These are phyloP conservation scores for Pachypsylla venusta DNA, from an alignment of 1,140 invertebrate genomes.

Conservation along the genomic window DNA sequence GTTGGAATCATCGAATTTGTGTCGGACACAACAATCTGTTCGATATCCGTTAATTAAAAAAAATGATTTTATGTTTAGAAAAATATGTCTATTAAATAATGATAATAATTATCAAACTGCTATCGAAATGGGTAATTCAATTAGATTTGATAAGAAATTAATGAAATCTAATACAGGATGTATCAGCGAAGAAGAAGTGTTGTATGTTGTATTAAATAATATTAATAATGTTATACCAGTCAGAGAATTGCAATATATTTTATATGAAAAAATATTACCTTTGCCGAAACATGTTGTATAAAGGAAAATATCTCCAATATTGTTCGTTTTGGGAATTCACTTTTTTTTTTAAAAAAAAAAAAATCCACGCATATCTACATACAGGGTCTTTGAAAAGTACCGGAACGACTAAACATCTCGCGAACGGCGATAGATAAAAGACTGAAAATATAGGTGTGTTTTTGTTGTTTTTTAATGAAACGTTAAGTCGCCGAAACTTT, in stretches of 20 bases:
- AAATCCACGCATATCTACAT: no score
- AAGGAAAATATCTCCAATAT: no score
- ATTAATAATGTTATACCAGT: neutral
- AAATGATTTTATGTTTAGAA: neutral
- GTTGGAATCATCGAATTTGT: neutral
- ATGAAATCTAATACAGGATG: no score
- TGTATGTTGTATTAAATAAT: slow-evolving; percentile 2
- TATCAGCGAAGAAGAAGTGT: neutral
- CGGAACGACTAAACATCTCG: no score
- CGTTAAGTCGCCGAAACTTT: no score
- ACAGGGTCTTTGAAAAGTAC: no score
- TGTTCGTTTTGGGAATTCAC: no score
- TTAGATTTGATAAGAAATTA: slow-evolving; percentile 1
- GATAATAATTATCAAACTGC: neutral
- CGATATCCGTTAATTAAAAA: neutral
- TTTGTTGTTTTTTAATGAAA: no score
- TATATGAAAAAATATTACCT: slow-evolving; percentile 4
- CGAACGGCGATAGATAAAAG: no score
- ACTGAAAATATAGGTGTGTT: no score
- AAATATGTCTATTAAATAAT: neutral
- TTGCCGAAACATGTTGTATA: neutral
- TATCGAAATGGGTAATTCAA: neutral
- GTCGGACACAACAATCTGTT: neutral
- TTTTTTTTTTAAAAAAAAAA: neutral
- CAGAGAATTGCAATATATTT: neutral